These are phyloP conservation scores for Oncorhynchus kisutch DNA, from an alignment of 2,113 vertebrate genomes.

Conservation along the genomic window DNA sequence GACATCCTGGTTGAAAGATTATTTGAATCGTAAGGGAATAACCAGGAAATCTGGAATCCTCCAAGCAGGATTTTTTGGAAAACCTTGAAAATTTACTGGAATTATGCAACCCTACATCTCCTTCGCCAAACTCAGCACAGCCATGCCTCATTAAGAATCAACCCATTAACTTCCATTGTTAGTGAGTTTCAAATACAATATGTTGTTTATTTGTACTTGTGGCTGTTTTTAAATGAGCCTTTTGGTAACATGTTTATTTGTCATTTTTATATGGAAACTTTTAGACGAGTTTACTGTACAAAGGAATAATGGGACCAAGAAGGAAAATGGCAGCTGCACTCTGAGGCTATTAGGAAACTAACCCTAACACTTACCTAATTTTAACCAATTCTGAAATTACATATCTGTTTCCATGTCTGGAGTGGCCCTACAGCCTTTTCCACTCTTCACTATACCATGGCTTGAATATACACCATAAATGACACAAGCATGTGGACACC, in stretches of 20 bases:
- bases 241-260: background rate
- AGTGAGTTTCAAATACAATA: background rate
- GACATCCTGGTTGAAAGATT: too few species aligned
- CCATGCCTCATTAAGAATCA: background rate
- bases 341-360: too few species aligned
- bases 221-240: background rate
- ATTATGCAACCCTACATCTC: too few species aligned
- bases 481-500: too few species aligned
- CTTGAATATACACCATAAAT: background rate
- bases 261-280: background rate
- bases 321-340: background rate
- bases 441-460: background rate
- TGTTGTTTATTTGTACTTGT: background rate
- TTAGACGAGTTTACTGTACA: background rate
- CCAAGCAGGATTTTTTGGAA: too few species aligned
- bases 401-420: too few species aligned
- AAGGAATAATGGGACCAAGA: background rate
- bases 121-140: background rate
- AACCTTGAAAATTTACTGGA: too few species aligned
- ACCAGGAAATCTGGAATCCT: too few species aligned
- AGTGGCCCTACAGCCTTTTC: too few species aligned
- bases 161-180: background rate
- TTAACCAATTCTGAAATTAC: too few species aligned
- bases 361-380: too few species aligned
- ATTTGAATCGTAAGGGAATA: too few species aligned